Evolutionary conservation across 2,888 invertebrate species (phyloP).

Genomic region (Meteorus cinctellus): DNA sequence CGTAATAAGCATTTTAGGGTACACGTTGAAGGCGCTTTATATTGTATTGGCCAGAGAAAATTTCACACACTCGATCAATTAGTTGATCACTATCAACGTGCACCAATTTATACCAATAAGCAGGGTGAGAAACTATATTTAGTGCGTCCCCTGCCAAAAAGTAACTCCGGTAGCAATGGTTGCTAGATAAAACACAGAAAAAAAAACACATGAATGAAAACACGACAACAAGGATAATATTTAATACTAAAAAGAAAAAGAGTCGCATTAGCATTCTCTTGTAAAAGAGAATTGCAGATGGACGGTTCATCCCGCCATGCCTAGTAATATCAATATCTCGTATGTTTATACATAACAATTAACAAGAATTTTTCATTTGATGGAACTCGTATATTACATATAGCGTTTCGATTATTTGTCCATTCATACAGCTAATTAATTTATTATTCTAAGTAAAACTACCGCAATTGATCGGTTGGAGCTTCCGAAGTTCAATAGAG

Average conservation of each 20-base stretch:
- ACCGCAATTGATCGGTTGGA: slow-evolving; percentile 54
- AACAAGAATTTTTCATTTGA: slow-evolving; percentile 62
- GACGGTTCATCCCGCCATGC: slow-evolving; percentile 43
- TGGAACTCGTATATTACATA: slow-evolving; percentile 66
- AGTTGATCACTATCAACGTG: slow-evolving; percentile 98
- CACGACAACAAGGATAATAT: slow-evolving; percentile 7
- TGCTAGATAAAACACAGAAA: slow-evolving; percentile 62
- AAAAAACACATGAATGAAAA: neutral
- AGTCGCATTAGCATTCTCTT: slow-evolving; percentile 31
- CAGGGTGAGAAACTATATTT: slow-evolving; percentile 98
- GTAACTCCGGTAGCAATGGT: slow-evolving; percentile 71
- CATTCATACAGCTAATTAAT: slow-evolving; percentile 65
- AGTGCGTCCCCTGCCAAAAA: slow-evolving; percentile 91
- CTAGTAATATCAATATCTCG: slow-evolving; percentile 62
- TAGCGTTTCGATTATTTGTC: slow-evolving; percentile 66
- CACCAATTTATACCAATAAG: slow-evolving; percentile 98
- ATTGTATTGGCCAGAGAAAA: slow-evolving; percentile 98
- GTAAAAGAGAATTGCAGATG: slow-evolving; percentile 22
- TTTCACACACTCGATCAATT: slow-evolving; percentile 97
- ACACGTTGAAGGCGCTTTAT: slow-evolving; percentile 92
- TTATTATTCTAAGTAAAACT: slow-evolving; percentile 62
- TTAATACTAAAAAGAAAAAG: slow-evolving; percentile 19
- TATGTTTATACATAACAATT: slow-evolving; percentile 69
- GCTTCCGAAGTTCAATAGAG: slow-evolving; percentile 54
- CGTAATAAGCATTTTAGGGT: slow-evolving; percentile 99